Base-by-base conservation (phyloP, 2,888 invertebrate species). In the Drosophila testacea region DNA sequence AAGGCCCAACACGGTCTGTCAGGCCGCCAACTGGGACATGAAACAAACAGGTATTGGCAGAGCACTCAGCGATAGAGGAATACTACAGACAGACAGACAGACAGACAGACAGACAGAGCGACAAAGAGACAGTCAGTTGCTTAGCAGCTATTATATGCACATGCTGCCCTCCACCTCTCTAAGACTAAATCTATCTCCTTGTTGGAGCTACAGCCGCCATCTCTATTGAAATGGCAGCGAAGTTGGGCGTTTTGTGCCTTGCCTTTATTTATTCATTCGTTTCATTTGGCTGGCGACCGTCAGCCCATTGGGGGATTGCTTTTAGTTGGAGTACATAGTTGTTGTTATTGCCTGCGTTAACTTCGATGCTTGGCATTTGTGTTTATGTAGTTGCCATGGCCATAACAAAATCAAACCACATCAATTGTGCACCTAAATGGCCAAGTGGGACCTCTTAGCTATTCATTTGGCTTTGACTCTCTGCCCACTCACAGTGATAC, bases 61-160 rank as follows among this genome's bases (percentile, higher is more conserved):
- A 77, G 78, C 63, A 79, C 87, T 82, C 79, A 87, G 60, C 66
- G 70, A 59, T 55, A 79, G 32, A 48, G 27, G n/a, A 27, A 64
- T 32, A 50, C 47, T 38, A 54, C 42, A 46, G 50, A 51, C 34
- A 59, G 61, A 52, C 64, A 65, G 60, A 28, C 22, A 32, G 32
- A 16, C 6, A 47, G 44, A 39, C 10, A 67, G 48, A 47, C 30
- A 62, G 50, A 16, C 38, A 48, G 51, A 54, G 7, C 34, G 59
- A 36, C 46, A 46, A 22, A 22, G 6, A 30, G 48, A 47, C 5
- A 46, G 52, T 51, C 72, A 83, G 88, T 83, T 83, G 83, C 86
- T 88, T 83, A 83, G 88, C 83, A 88, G 88, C 83, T 80, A 86
- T 88, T 86, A 86, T 88, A 81, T 85, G 88, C 88, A 88, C 88